Conservation (phyloP, 2,888 invertebrate genomes). For the Lithodes maja region DNA sequence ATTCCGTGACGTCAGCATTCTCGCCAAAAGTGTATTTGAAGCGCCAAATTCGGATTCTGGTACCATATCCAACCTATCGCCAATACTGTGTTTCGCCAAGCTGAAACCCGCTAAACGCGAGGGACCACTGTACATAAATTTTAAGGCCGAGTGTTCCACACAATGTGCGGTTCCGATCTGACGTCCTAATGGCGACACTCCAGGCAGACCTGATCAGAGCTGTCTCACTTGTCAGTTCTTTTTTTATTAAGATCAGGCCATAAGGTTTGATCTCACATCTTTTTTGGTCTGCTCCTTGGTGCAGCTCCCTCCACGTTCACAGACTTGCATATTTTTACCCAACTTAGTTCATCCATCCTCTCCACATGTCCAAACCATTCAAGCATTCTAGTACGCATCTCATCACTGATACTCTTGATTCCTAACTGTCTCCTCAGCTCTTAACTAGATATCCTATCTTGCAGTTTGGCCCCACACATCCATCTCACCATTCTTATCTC, state of each 20-base stretch:
- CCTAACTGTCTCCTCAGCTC: background rate
- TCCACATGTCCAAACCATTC: background rate
- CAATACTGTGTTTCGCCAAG: too few species aligned
- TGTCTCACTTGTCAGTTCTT: background rate
- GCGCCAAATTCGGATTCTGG: too few species aligned
- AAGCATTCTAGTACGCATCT: background rate
- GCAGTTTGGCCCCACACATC: slow-evolving; percentile 1
- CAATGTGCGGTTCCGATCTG: background rate
- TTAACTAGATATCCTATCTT: background rate
- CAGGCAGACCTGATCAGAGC: background rate
- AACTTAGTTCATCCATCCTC: background rate
- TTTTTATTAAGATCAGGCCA: background rate
- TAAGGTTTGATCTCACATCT: background rate
- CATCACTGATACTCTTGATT: background rate
- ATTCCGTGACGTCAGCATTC: too few species aligned
- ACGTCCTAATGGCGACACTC: background rate
- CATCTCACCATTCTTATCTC: background rate
- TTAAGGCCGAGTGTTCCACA: background rate
- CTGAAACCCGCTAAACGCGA: too few species aligned
- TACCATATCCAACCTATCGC: too few species aligned
- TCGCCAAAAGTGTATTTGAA: too few species aligned
- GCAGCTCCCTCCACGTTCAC: background rate
- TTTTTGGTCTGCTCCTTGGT: background rate
- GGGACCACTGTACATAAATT: background rate
- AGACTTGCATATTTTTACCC: background rate